These are phyloP conservation scores for Athrips mouffetella DNA, from an alignment of 2,888 invertebrate species.

Conservation along the genomic window DNA sequence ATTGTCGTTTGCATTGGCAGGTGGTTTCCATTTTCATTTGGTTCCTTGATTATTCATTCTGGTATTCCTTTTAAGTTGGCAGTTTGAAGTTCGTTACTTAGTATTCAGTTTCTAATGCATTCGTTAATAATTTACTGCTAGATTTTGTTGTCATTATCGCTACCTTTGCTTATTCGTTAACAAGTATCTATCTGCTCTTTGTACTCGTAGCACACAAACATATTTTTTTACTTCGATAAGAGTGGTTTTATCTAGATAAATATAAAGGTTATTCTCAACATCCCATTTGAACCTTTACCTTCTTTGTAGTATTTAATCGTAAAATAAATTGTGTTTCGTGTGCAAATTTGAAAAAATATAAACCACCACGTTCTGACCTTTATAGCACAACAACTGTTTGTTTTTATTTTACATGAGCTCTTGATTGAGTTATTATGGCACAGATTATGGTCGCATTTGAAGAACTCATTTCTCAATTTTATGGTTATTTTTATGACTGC, in stretches of 20 bases:
- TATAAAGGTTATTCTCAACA: no score
- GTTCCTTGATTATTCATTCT: conserved; percentile 8
- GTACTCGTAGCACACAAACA: no score
- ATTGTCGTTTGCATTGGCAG: conserved; percentile 18
- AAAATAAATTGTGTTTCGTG: no score
- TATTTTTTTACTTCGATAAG: no score
- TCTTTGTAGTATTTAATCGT: no score
- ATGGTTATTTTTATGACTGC: conserved; percentile 9
- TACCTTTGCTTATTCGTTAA: neutral
- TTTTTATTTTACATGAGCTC: conserved; percentile 15
- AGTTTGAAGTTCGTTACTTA: neutral
- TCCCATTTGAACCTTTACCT: no score
- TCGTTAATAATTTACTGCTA: neutral
- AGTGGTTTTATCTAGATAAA: no score
- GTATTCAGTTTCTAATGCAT: neutral
- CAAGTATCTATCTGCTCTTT: no score
- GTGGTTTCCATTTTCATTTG: conserved; percentile 11
- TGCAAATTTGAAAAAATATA: neutral
- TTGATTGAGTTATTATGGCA: conserved; percentile 21
- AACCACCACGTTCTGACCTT: conserved; percentile 27
- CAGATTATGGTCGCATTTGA: conserved; percentile 18
- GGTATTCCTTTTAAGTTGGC: neutral
- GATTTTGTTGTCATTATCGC: neutral
- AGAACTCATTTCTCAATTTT: conserved; percentile 2
- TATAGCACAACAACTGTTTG: conserved; percentile 26